These are phyloP conservation scores for Tautogolabrus adspersus DNA, from an alignment of 2,113 vertebrate species.

Conservation along the genomic window DNA sequence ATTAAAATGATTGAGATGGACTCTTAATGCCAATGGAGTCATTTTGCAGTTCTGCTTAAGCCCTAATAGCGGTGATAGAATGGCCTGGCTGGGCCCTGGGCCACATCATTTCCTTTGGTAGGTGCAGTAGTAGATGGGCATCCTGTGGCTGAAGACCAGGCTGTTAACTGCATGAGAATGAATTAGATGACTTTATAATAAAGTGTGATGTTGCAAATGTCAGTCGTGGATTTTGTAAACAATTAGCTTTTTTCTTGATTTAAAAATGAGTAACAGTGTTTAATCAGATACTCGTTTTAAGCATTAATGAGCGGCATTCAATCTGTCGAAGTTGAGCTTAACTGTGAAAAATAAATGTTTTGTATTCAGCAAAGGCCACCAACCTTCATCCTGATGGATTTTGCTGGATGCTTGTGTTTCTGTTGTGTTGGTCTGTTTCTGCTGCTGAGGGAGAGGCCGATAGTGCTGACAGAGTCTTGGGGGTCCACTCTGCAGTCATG, in stretches of 20 bases:
- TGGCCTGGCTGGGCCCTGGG: conserved; percentile 67
- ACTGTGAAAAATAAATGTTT: conserved; percentile 23
- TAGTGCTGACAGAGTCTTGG: conserved; percentile 62
- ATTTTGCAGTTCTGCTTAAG: conserved; percentile 79
- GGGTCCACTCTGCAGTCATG: conserved; percentile 64
- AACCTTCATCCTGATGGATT: conserved; percentile 23
- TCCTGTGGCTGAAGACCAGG: conserved; percentile 61
- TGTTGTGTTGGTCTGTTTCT: conserved; percentile 35
- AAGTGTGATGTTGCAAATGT: conserved; percentile 12
- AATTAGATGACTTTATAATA: conserved; percentile 28
- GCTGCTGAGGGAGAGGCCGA: conserved; percentile 30
- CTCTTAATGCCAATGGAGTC: conserved; percentile 77
- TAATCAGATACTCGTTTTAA: conserved; percentile 1
- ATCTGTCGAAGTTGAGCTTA: not conserved
- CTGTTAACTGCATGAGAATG: conserved; percentile 49
- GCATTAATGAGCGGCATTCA: not conserved
- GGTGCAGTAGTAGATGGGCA: conserved; percentile 59
- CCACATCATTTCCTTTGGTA: conserved; percentile 73
- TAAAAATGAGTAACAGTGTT: not conserved
- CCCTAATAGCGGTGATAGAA: conserved; percentile 77
- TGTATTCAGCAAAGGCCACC: conserved; percentile 7
- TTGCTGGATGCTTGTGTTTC: conserved; percentile 26
- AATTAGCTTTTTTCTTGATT: not conserved
- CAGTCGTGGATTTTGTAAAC: conserved; percentile 31
- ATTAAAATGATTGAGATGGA: conserved; percentile 82